Base-by-base conservation (phyloP, 2,888 invertebrate genomes). In the Clusia tigrina region DNA sequence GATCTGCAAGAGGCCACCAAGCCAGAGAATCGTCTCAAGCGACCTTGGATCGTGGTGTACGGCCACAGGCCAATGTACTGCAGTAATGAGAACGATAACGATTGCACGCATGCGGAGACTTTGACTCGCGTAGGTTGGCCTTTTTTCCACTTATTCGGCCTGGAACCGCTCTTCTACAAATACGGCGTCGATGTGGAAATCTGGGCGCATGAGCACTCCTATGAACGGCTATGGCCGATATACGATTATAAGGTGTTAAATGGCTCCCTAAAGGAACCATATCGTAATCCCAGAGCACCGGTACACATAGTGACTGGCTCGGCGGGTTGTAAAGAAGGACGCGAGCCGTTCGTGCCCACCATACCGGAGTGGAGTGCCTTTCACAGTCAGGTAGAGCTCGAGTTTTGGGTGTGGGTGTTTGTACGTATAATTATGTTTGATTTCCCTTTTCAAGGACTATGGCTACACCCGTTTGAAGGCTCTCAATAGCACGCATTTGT, bases 151-250 rank as follows among this genome's bases (percentile, higher is more conserved):
- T 82, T 89, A 80, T 91, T 89, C 76, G 89, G 89, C 0, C 82
- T 98, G 70, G 98, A 98, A 85, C 87, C 92, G 18, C 84, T 98
- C 38, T 91, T 98, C 73, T 90, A 91, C 79, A 86, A 93, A 70
- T 90, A 92, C 81, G 96, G 94, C 37, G 98, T 99, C 24, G 98
- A 99, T 86, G 83, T 98, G 60, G 91, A 90, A 79, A 86, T 99
- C 52, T 98, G 96, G 95, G 98, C 98, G 0, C 98, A 99, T 83
- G 98, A 99, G 82, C 98, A 99, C 84, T 94, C 94, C 3, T 99
- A 98, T 81, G 98, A 99, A 85, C 87, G 99, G 51, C 85, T 96
- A 46, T 98, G 94, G 93, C 98, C 98, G 9, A 89, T 98, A 62
- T 99, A 94, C 84, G 89, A 98, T 83, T 88, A 90, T 72, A 86